A percentile compares a stretch with the other conserved stretches of the same genome.
Conservation (phyloP, 2,888 invertebrate species). For the Neoscelio sp. region DNA sequence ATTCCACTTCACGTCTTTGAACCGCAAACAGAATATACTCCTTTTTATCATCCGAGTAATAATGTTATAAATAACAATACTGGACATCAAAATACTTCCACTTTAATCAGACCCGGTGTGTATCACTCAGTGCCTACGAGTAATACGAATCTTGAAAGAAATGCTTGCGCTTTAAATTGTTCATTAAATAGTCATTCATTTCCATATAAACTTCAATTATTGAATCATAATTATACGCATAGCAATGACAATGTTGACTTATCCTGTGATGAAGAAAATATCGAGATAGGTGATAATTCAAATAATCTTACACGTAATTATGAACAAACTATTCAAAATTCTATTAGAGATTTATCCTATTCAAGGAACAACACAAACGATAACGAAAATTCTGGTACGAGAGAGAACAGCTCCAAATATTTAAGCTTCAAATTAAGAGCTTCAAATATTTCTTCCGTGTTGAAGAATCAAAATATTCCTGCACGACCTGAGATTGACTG, state of each 20-base stretch:
- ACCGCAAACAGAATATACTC: conserved; percentile 75
- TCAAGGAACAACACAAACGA: conserved; percentile 53
- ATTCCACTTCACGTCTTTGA: conserved; percentile 77
- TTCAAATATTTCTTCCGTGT: conserved; percentile 1
- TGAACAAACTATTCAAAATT: conserved; percentile 67
- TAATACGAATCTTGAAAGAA: conserved; percentile 58
- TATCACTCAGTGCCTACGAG: conserved; percentile 6
- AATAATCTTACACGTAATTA: conserved; percentile 73
- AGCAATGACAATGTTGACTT: conserved; percentile 74
- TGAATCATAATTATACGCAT: conserved; percentile 76
- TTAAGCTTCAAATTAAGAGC: too few species aligned
- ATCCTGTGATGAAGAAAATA: conserved; percentile 76
- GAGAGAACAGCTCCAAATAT: too few species aligned
- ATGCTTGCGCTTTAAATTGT: conserved; percentile 79
- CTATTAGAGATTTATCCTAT: conserved; percentile 75
- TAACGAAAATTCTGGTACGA: too few species aligned
- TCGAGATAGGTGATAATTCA: conserved; percentile 76
- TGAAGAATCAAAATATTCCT: conserved; percentile 6
- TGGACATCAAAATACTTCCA: conserved; percentile 30
- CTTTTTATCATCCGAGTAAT: conserved; percentile 71
- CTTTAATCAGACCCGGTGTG: conserved; percentile 6
- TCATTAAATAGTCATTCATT: conserved; percentile 79
- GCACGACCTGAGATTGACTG: conserved; percentile 3
- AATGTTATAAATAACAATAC: conserved; percentile 60
- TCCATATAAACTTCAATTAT: conserved; percentile 76